Evolutionary conservation across 2,888 invertebrate species (phyloP).

Genomic region (Sarcophaga carnaria): DNA sequence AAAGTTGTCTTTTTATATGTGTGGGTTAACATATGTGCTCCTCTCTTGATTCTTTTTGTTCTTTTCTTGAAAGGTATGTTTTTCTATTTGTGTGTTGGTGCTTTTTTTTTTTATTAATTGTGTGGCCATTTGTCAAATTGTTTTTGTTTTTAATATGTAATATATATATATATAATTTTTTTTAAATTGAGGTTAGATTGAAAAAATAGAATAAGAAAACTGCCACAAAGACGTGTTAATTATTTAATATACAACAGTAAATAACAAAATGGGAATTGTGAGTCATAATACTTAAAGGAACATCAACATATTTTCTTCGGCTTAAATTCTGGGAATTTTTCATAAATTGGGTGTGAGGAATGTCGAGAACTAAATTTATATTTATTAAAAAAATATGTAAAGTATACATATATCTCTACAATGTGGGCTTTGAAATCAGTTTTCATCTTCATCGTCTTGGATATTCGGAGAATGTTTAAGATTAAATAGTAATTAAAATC

Average conservation of each 20-base stretch:
- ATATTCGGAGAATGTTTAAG: too few species aligned
- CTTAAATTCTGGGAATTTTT: too few species aligned
- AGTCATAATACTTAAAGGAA: neutral
- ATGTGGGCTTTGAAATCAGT: too few species aligned
- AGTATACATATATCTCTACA: too few species aligned
- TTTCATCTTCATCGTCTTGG: too few species aligned
- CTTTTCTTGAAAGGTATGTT: slow-evolving; percentile 1
- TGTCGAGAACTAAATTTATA: too few species aligned
- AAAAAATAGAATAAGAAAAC: neutral
- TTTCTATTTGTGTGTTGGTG: slow-evolving; percentile 25
- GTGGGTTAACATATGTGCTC: neutral
- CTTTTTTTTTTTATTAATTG: neutral
- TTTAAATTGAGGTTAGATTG: slow-evolving; percentile 49
- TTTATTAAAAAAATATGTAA: too few species aligned
- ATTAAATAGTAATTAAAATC: too few species aligned
- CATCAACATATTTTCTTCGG: neutral
- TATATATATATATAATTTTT: neutral
- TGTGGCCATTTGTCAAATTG: slow-evolving; percentile 55
- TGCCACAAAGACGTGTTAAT: slow-evolving; percentile 11
- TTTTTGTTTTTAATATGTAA: slow-evolving; percentile 43
- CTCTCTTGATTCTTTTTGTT: slow-evolving; percentile 16
- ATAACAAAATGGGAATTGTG: neutral
- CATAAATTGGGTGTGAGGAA: too few species aligned
- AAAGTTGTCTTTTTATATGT: neutral
- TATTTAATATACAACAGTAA: neutral